Conservation (phyloP, 1,140 invertebrate genomes). For the Calephelis virginiensis region DNA sequence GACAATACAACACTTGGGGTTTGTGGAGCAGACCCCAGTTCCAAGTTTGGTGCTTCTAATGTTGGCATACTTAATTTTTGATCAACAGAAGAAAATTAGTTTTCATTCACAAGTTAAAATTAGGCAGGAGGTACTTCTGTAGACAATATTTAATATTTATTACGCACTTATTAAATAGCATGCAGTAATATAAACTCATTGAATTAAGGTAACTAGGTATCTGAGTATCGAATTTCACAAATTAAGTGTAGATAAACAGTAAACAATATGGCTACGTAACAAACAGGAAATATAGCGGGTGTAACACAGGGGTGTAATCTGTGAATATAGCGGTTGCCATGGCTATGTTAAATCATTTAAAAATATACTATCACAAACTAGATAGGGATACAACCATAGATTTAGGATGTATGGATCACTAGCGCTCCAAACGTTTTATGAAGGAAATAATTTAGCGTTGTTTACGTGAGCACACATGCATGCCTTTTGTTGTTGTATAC, state of each 20-base stretch:
- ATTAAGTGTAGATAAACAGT: background rate
- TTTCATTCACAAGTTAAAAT: background rate
- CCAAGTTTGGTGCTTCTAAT: conserved; percentile 58
- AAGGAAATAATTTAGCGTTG: too few species aligned
- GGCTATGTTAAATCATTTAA: background rate
- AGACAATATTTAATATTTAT: too few species aligned
- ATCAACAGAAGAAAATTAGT: conserved; percentile 20
- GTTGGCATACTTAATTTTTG: conserved; percentile 48
- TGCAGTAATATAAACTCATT: too few species aligned
- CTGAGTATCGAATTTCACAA: background rate
- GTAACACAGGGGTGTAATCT: too few species aligned
- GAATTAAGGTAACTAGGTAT: background rate
- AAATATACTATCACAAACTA: too few species aligned
- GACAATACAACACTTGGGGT: conserved; percentile 52
- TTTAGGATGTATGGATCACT: too few species aligned
- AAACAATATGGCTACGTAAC: conserved; percentile 11
- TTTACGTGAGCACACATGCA: too few species aligned
- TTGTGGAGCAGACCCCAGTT: conserved; percentile 56
- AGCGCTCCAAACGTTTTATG: too few species aligned
- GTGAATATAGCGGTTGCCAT: background rate
- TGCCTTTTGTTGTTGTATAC: too few species aligned
- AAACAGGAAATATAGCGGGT: background rate
- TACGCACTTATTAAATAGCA: too few species aligned
- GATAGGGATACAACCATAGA: too few species aligned
- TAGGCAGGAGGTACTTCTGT: background rate